A percentile compares a stretch with the other conserved stretches of the same genome.
Evolutionary conservation across 2,888 invertebrate species (phyloP).

Genomic region (Habroteleia sp.): DNA sequence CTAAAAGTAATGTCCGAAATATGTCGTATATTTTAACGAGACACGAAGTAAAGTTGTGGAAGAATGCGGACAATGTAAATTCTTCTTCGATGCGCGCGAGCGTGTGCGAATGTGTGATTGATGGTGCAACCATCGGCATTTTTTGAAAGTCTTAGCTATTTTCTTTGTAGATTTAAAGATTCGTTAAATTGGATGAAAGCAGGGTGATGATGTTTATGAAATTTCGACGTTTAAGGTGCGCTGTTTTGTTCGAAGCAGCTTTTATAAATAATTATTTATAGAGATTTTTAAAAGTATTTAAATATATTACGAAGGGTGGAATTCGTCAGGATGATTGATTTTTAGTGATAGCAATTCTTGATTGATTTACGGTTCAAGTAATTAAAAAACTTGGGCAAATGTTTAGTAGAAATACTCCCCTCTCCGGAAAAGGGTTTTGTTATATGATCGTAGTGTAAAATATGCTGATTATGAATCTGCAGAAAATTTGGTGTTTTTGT

Average conservation of each 20-base stretch:
- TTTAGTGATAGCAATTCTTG: too few species aligned
- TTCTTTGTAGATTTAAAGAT: constrained; percentile 31
- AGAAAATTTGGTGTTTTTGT: too few species aligned
- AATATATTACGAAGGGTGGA: constrained; percentile 41
- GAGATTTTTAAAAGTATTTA: constrained; percentile 23
- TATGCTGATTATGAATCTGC: too few species aligned
- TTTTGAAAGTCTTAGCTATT: constrained; percentile 26
- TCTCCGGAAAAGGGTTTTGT: too few species aligned
- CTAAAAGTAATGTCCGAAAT: too few species aligned
- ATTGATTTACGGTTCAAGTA: too few species aligned
- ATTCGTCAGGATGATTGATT: background rate
- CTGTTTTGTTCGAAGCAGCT: constrained; percentile 50
- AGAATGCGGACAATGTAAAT: constrained; percentile 30
- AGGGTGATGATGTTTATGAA: constrained; percentile 47
- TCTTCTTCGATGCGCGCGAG: constrained; percentile 25
- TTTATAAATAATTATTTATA: constrained; percentile 34
- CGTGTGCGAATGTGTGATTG: constrained; percentile 33
- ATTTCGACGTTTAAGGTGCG: constrained; percentile 17
- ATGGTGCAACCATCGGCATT: constrained; percentile 10
- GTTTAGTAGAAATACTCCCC: too few species aligned
- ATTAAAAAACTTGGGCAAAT: too few species aligned
- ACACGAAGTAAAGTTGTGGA: constrained; percentile 28
- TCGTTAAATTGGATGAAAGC: constrained; percentile 57
- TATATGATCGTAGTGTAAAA: too few species aligned
- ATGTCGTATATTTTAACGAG: constrained; percentile 15